A percentile compares a stretch with the other conserved stretches of the same genome.
These are phyloP conservation scores for Drosophila neoperkinsi DNA, from an alignment of 2,888 invertebrate species.

Conservation along the genomic window DNA sequence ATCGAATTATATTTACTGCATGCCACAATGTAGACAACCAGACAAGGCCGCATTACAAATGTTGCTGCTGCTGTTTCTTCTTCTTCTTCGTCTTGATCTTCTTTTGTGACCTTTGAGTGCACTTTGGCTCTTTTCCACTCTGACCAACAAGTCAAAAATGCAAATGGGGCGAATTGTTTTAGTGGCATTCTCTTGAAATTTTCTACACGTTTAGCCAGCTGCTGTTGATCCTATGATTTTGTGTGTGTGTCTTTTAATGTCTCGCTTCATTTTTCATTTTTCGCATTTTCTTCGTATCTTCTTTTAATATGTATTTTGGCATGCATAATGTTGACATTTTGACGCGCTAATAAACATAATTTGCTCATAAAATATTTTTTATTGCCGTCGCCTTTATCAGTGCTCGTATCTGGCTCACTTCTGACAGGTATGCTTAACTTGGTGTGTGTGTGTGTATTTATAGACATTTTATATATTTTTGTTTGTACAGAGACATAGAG, in stretches of 20 bases:
- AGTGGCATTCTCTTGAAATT: constrained; percentile 26
- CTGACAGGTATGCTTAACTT: constrained; percentile 40
- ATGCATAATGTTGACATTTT: constrained; percentile 77
- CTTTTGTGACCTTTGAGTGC: constrained; percentile 31
- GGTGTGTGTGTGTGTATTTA: constrained; percentile 7
- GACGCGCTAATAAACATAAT: constrained; percentile 81
- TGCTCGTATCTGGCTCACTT: constrained; percentile 56
- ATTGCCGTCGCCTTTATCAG: constrained; percentile 70
- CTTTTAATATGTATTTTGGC: constrained; percentile 72
- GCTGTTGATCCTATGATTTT: background rate
- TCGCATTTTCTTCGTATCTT: constrained; percentile 36
- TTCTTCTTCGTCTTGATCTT: background rate
- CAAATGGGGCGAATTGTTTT: constrained; percentile 16
- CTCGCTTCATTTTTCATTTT: constrained; percentile 55
- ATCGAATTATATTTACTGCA: constrained; percentile 76
- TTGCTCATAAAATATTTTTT: constrained; percentile 77
- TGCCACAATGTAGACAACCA: constrained; percentile 74
- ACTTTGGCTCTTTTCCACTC: constrained; percentile 31
- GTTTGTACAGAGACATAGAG: constrained; percentile 21
- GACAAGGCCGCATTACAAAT: constrained; percentile 47
- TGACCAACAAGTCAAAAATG: constrained; percentile 22
- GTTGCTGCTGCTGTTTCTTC: constrained; percentile 6
- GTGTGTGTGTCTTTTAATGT: constrained; percentile 29
- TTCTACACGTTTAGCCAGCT: constrained; percentile 21
- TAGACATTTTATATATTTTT: constrained; percentile 18